Base-by-base conservation (phyloP, 1,140 invertebrate species). In the Drosophila fuyamai region DNA sequence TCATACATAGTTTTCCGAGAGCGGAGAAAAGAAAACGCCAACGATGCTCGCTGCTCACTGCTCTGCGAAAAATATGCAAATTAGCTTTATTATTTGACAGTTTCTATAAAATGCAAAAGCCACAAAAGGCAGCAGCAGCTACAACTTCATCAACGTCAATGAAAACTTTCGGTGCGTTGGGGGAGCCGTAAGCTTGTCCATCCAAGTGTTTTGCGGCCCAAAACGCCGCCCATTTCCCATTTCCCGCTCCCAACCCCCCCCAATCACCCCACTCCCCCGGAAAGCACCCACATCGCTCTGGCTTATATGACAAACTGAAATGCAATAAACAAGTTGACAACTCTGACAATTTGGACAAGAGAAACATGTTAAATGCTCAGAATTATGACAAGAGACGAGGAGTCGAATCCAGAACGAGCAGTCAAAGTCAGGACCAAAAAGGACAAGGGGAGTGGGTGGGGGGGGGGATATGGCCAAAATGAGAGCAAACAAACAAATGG, bases 251-350 rank as follows among this genome's bases (percentile, higher is more conserved):
- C 29, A 32, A 0, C 29, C 0, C 0, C 29, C 29, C 8, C 6
- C 29, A 2, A 6, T 1, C 8, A 1, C 8, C 36, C 41, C 57
- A 29, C 10, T 18, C 18, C 44, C 14, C 57, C 7, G 23, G 27
- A 63, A 46, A 10, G 53, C 38, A 50, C 54, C 53, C 43, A 72
- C 51, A 71, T 58, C 47, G 53, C 68, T 29, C 51, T 41, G 50
- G 67, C 67, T 72, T 73, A 72, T 72, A 73, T 79, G 76, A 79
- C 75, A 79, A 79, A 79, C 73, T 74, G 58, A 82, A 82, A 82
- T 82, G 79, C 79, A 82, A 82, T 78, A 82, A 82, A 82, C 79
- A 82, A 82, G 73, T 82, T 82, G 79, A 78, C 79, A 82, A 78
- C 73, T 81, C 79, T 82, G 79, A 82, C 67, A 82, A 74, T 82